A percentile compares a stretch with the other conserved stretches of the same genome.
phyloP scores from a whole-genome alignment of 2,113 vertebrate genomes.

The Varanus salvator region DNA sequence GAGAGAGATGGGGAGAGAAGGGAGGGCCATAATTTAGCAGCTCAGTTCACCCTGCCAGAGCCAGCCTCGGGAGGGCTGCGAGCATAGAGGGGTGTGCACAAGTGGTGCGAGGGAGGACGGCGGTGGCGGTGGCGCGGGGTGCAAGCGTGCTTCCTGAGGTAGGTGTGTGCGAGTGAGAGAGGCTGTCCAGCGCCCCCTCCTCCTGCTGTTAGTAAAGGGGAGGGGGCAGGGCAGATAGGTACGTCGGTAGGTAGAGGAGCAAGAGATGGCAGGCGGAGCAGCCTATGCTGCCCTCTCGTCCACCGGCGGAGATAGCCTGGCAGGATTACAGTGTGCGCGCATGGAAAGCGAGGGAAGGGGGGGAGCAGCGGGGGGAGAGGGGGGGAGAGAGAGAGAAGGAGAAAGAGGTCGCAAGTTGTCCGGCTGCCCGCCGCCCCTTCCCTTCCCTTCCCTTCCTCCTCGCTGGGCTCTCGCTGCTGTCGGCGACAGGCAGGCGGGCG shows the following conservation, averaged over 20 bases:
- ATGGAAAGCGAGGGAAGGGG: background rate
- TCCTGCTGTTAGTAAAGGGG: background rate
- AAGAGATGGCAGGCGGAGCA: background rate
- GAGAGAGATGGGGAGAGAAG: too few species aligned
- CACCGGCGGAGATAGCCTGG: background rate
- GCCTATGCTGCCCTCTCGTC: conserved; percentile 22
- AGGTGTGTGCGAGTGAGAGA: conserved; percentile 27
- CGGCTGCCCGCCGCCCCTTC: conserved; percentile 51
- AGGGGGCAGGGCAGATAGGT: background rate
- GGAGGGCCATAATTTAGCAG: background rate
- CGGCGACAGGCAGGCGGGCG: conserved; percentile 31
- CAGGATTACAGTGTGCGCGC: conserved; percentile 51
- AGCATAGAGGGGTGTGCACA: background rate
- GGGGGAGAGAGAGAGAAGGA: background rate
- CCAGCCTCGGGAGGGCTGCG: background rate
- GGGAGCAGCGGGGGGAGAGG: conserved; percentile 4
- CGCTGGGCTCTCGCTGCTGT: conserved; percentile 50
- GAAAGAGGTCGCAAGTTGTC: conserved; percentile 20
- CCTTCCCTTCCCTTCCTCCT: conserved; percentile 49
- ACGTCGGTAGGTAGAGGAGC: too few species aligned
- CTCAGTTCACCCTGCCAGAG: background rate
- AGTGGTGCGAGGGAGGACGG: background rate
- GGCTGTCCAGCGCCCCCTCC: conserved; percentile 53
- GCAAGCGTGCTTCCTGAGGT: background rate
- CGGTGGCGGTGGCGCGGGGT: too few species aligned